Base-by-base conservation (phyloP, 2,113 vertebrate genomes). In the Silurus glanis region DNA sequence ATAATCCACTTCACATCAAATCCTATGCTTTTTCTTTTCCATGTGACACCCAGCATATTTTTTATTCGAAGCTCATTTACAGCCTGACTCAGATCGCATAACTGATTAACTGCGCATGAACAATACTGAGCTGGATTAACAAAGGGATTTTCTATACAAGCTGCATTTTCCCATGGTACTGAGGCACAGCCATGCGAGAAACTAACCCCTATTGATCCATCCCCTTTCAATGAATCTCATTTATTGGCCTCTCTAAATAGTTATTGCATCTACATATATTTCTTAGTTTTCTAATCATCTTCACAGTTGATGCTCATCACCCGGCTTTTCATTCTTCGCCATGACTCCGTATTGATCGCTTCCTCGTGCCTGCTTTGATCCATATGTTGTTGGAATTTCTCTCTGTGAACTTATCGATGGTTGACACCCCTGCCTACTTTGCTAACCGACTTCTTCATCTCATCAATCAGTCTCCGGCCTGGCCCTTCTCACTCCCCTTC, bases 141-240 rank as follows among this genome's bases (percentile, higher is more conserved):
- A 66, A 21, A 72, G 82, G 9, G 82, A 82, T 88, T 85, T 85
- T 83, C 85, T 45, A 83, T 82, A 85, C 6, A 5, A 47, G 49
- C 80, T 76, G 56, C 66, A 59, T 58, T 75, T 83, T 53, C 59
- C 85, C 64, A 76, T 66, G 37, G 71, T 85, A 88, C 78, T 71
- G 58, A 67, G 47, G 58, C 56, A 87, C 84, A 88, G 86, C 51
- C 89, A 89, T 76, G 87, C 84, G 75, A 85, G 89, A 91, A 90
- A 88, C 87, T 51, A 89, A 75, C 84, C 58, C 13, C 87, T 89
- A 88, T 91, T 89, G 85, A 88, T 88, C 82, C 84, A 75, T 64
- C 71, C 45, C 55, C 83, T 86, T 83, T 80, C 89, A 83, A 86
- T 89, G 87, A 87, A 87, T 89, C 87, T 84, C 78, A 90, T 90